Conservation (phyloP, 2,888 invertebrate species). For the Choristoneura rosaceana region DNA sequence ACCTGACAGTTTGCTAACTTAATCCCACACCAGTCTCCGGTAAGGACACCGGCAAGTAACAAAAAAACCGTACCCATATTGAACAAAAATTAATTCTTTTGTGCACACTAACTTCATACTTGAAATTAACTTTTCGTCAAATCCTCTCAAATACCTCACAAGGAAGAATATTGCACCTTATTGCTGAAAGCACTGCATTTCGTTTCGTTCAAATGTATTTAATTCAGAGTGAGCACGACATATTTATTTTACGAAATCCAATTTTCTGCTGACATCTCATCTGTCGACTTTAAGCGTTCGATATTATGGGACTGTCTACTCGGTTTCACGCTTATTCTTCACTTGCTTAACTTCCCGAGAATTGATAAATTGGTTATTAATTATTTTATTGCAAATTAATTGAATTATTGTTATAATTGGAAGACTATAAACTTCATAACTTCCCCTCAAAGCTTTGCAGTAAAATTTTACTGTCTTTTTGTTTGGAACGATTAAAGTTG, state of each 20-base stretch:
- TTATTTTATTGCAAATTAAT: constrained; percentile 12
- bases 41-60: constrained; percentile 57
- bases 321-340: constrained; percentile 78
- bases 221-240: constrained; percentile 78
- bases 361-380: constrained; percentile 44
- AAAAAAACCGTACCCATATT: constrained; percentile 63
- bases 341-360: constrained; percentile 56
- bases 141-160: constrained; percentile 46
- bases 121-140: constrained; percentile 78
- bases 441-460: not conserved
- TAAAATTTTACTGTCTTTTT: not conserved
- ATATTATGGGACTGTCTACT: constrained; percentile 76
- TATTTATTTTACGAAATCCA: constrained; percentile 86
- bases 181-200: constrained; percentile 44
- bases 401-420: not conserved
- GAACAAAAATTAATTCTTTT: constrained; percentile 78
- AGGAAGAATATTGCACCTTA: constrained; percentile 53
- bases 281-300: constrained; percentile 83
- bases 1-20: constrained; percentile 62
- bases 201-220: constrained; percentile 51
- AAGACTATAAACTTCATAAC: not conserved
- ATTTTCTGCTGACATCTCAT: constrained; percentile 85
- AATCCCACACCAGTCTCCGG: constrained; percentile 62
- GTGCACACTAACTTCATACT: constrained; percentile 72
- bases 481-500: not conserved